Base-by-base conservation (phyloP, 2,888 invertebrate genomes). In the Eristalis arbustorum region DNA sequence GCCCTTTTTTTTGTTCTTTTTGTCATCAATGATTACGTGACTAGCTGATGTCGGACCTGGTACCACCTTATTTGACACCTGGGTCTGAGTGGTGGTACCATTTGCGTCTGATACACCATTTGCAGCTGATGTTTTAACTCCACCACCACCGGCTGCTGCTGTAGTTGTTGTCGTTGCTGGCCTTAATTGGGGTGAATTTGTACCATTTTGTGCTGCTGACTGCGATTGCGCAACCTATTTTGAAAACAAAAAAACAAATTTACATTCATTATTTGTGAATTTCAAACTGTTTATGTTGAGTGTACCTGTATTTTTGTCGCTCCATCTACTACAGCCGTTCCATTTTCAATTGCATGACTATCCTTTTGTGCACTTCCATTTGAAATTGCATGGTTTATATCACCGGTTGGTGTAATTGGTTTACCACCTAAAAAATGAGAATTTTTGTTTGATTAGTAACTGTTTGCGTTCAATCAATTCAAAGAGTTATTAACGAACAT, bases 1-100 rank as follows among this genome's bases (percentile, higher is more conserved):
- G 93, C 97, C 96, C 95, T 98, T 98, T 94, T 97, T 98, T 93
- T 97, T 97, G 94, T 98, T 98, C 95, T 98, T 98, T 95, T 98
- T 98, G 92, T 98, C 93, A 78, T 92, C 93, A 89, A 93, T 95
- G 92, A 97, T 96, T 91, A 98, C 97, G 93, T 97, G 97, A 93
- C 98, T 98, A 89, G 97, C 96, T 93, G 97, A 97, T 91, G 95
- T 95, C 69, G 96, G 96, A 91, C 96, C 96, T 90, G 96, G 96
- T 84, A 96, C 95, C 90, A 96, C 95, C 90, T 92, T 91, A 89
- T 93, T 93, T 89, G 93, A 92, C 88, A 93, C 91, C 90, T 93
- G 92, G 88, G 92, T 91, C 89, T 92, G 90, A 72, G 94, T 90
- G 89, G 92, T 91, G 89, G 89, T 91, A 84, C 91, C 92, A 68